Evolutionary conservation across 2,888 invertebrate genomes (phyloP).

Genomic region (Macaria liturata): DNA sequence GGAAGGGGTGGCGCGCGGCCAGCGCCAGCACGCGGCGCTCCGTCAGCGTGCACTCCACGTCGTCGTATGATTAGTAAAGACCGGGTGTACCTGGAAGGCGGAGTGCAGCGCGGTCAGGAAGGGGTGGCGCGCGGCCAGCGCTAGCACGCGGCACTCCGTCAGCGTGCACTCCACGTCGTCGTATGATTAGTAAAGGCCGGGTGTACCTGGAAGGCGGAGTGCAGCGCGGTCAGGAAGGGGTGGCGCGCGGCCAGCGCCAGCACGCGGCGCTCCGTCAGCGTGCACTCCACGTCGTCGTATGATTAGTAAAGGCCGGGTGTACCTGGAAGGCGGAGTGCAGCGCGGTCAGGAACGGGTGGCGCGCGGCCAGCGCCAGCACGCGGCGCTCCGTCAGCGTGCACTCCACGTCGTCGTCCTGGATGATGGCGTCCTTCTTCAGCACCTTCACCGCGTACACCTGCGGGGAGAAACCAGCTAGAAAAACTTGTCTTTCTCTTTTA

Average conservation of each 20-base stretch:
- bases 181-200: constrained; percentile 59
- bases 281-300: constrained; percentile 99
- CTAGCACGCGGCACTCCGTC: constrained; percentile 98
- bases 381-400: constrained; percentile 99
- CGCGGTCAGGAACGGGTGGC: constrained; percentile 98
- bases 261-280: constrained; percentile 99
- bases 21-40: constrained; percentile 98
- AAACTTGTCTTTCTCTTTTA: no score
- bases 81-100: no score
- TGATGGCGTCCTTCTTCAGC: constrained; percentile 98
- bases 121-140: constrained; percentile 98
- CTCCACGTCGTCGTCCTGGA: constrained; percentile 99
- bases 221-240: constrained; percentile 98
- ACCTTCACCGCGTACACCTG: constrained; percentile 93
- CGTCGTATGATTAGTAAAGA: no score
- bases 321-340: constrained; percentile 95
- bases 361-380: constrained; percentile 97
- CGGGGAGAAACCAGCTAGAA: not conserved
- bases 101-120: constrained; percentile 99
- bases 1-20: constrained; percentile 98
- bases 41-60: constrained; percentile 99
- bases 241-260: constrained; percentile 98
- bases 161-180: constrained; percentile 99
- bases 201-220: constrained; percentile 92
- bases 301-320: not conserved